Percentiles rank a stretch among this genome's conserved stretches.
Evolutionary conservation across 2,888 invertebrate species (phyloP).

Genomic region (Cantharis rufa): DNA sequence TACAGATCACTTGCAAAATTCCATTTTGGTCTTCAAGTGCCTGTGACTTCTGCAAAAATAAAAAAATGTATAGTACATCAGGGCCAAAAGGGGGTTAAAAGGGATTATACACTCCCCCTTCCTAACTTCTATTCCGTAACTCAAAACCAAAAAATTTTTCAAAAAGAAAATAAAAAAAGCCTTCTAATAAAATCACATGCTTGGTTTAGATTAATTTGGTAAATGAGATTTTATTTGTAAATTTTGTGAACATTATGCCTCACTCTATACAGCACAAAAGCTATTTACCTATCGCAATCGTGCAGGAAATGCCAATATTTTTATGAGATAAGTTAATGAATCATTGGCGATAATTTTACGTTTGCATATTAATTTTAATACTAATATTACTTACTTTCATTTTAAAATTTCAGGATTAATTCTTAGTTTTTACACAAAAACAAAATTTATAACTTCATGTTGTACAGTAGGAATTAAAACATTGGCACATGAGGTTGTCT

Average conservation of each 20-base stretch:
- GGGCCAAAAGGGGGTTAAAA: too few species aligned
- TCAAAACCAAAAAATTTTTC: too few species aligned
- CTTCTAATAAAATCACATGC: too few species aligned
- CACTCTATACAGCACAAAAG: neutral
- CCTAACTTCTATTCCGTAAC: too few species aligned
- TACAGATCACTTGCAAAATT: neutral
- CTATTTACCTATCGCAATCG: neutral
- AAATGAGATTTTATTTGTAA: too few species aligned
- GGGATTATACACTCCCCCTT: too few species aligned
- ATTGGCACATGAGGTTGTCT: neutral
- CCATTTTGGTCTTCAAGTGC: neutral
- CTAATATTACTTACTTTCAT: neutral
- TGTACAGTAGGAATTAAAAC: neutral
- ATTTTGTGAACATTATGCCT: neutral
- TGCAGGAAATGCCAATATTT: neutral
- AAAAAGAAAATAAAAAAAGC: too few species aligned
- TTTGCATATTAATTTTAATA: neutral
- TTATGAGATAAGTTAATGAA: too few species aligned
- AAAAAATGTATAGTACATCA: too few species aligned
- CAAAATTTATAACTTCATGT: neutral
- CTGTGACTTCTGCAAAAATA: neutral
- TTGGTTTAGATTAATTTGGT: too few species aligned
- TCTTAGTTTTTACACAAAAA: neutral
- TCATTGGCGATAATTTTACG: neutral
- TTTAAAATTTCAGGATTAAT: neutral